A percentile compares a stretch with the other conserved stretches of the same genome.
Evolutionary conservation across 2,113 vertebrate species (phyloP).

Genomic region (Recurvirostra avosetta): DNA sequence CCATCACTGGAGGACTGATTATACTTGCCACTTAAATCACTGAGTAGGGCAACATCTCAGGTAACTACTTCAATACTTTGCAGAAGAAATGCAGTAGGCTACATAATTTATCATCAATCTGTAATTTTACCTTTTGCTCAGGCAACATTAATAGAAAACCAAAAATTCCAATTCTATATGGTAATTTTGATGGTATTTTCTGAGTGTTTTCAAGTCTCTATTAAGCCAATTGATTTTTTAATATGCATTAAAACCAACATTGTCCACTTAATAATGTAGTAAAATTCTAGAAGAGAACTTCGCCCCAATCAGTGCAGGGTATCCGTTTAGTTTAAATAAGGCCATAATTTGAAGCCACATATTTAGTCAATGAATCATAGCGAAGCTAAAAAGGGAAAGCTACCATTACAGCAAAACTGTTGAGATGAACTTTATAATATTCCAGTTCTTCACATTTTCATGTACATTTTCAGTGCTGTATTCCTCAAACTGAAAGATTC

Average conservation of each 20-base stretch:
- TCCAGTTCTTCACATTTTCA: neutral
- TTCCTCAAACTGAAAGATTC: neutral
- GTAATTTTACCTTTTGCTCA: neutral
- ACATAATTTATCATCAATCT: neutral
- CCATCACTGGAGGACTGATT: neutral
- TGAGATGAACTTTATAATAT: neutral
- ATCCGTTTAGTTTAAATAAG: conserved; percentile 70
- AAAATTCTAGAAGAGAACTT: neutral
- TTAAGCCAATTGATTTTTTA: neutral
- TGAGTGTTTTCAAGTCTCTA: neutral
- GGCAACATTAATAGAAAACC: neutral
- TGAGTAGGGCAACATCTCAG: neutral
- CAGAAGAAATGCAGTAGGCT: neutral
- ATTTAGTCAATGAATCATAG: conserved; percentile 75
- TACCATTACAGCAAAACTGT: conserved; percentile 25
- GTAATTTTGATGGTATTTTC: neutral
- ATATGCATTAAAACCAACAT: neutral
- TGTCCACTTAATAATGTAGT: neutral
- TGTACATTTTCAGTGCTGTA: neutral
- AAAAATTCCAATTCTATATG: neutral
- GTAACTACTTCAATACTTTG: neutral
- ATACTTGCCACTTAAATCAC: neutral
- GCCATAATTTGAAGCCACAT: conserved; percentile 74
- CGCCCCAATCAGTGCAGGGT: neutral
- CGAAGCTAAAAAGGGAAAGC: conserved; percentile 63